Conservation (phyloP, 2,797 vertebrate species). For the Leptoclinus maculatus region DNA sequence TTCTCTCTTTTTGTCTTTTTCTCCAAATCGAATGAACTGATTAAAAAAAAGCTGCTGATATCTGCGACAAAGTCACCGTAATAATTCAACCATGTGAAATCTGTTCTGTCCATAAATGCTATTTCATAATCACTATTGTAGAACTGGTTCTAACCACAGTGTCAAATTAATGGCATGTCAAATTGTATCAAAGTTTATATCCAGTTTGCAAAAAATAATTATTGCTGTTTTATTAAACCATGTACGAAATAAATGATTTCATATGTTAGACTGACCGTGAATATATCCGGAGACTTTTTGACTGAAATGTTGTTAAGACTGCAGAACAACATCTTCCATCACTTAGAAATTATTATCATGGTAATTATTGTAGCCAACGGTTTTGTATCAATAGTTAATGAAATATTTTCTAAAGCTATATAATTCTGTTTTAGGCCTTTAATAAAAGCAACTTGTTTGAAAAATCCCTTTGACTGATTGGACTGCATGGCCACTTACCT, state of each 20-base stretch:
- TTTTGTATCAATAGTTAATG: neutral
- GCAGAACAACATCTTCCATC: neutral
- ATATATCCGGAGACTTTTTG: constrained; percentile 10
- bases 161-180: constrained; percentile 78
- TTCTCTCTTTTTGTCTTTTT: constrained; percentile 40
- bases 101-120: constrained; percentile 55
- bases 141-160: constrained; percentile 58
- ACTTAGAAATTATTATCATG: neutral
- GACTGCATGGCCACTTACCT: neutral
- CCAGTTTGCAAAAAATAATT: constrained; percentile 82
- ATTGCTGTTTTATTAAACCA: constrained; percentile 74
- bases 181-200: constrained; percentile 79
- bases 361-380: neutral
- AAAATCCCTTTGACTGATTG: neutral
- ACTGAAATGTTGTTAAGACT: neutral
- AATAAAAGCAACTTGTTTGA: neutral
- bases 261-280: constrained; percentile 59
- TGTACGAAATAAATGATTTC: constrained; percentile 80
- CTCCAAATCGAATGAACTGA: constrained; percentile 37
- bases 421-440: neutral
- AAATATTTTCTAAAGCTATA: neutral
- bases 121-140: constrained; percentile 66
- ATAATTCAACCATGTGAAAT: constrained; percentile 36
- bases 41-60: constrained; percentile 3
- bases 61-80: constrained; percentile 30